phyloP scores from a whole-genome alignment of 2,888 invertebrate species.

The Homarus gammarus region DNA sequence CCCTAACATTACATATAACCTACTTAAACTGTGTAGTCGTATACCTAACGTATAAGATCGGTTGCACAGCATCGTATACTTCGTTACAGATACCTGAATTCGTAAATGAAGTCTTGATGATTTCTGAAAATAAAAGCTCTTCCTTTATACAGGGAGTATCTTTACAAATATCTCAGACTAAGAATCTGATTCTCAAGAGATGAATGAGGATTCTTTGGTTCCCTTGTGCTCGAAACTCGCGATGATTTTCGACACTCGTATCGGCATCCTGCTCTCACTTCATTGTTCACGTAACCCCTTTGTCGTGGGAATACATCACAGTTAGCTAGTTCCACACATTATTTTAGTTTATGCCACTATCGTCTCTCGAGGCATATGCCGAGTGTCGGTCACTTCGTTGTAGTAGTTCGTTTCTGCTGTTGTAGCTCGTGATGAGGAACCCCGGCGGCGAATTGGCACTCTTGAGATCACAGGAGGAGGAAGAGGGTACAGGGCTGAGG shows the following conservation, averaged over 20 bases:
- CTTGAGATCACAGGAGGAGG: slow-evolving; percentile 65
- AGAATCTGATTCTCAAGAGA: slow-evolving; percentile 53
- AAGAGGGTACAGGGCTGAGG: slow-evolving; percentile 47
- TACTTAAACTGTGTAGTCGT: slow-evolving; percentile 69
- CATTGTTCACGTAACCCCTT: slow-evolving; percentile 33
- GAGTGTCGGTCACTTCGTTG: slow-evolving; percentile 14
- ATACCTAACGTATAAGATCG: slow-evolving; percentile 66
- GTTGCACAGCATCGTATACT: slow-evolving; percentile 74
- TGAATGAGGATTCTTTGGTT: slow-evolving; percentile 72
- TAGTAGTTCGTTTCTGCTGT: slow-evolving; percentile 3
- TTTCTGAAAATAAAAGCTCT: slow-evolving; percentile 68
- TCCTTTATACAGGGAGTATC: slow-evolving; percentile 45
- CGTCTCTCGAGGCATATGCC: neutral
- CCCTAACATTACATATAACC: slow-evolving; percentile 71
- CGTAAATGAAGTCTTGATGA: slow-evolving; percentile 61
- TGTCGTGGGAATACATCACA: slow-evolving; percentile 22
- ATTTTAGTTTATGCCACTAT: neutral
- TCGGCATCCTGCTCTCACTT: slow-evolving; percentile 53
- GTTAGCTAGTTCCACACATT: slow-evolving; percentile 20
- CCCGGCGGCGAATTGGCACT: slow-evolving; percentile 52
- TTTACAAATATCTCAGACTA: slow-evolving; percentile 55
- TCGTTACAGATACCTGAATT: slow-evolving; percentile 72
- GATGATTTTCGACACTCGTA: slow-evolving; percentile 30
- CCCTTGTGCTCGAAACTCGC: slow-evolving; percentile 55
- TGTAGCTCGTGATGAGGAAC: slow-evolving; percentile 25